Evolutionary conservation across 2,113 vertebrate genomes (phyloP).

Genomic region (Cyanoliseus patagonus): DNA sequence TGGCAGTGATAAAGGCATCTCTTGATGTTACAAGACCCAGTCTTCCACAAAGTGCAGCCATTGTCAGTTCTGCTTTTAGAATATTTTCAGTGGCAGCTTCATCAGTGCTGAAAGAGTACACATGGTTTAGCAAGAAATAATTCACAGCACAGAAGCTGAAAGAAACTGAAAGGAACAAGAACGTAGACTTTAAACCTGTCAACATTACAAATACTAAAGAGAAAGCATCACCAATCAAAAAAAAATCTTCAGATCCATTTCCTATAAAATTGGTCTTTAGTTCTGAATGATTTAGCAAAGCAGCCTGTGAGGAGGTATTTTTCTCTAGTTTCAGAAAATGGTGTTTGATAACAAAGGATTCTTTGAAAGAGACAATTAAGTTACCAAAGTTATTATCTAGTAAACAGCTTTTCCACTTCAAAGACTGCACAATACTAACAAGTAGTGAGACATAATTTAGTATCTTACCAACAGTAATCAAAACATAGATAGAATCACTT

Average conservation of each 20-base stretch:
- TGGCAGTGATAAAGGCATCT: slow-evolving; percentile 97
- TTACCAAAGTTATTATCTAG: background rate
- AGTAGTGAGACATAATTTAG: background rate
- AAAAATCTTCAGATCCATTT: slow-evolving; percentile 3
- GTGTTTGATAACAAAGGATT: background rate
- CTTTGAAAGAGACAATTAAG: background rate
- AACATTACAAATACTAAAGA: background rate
- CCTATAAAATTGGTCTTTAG: background rate
- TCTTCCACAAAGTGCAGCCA: slow-evolving; percentile 94
- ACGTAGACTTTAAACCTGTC: background rate
- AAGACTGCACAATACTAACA: background rate
- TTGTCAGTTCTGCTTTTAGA: slow-evolving; percentile 94
- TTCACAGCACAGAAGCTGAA: background rate
- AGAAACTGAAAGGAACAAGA: background rate
- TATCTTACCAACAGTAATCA: background rate
- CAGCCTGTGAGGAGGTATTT: background rate
- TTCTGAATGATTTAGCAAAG: background rate
- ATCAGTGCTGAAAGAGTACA: slow-evolving; percentile 85
- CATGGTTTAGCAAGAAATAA: slow-evolving; percentile 12
- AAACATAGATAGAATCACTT: background rate
- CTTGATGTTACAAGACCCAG: slow-evolving; percentile 93
- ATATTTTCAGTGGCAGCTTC: slow-evolving; percentile 98
- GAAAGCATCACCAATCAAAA: background rate
- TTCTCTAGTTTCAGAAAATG: background rate
- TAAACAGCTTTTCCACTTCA: background rate